Base-by-base conservation (phyloP, 2,797 vertebrate species). In the Cynopterus sphinx region DNA sequence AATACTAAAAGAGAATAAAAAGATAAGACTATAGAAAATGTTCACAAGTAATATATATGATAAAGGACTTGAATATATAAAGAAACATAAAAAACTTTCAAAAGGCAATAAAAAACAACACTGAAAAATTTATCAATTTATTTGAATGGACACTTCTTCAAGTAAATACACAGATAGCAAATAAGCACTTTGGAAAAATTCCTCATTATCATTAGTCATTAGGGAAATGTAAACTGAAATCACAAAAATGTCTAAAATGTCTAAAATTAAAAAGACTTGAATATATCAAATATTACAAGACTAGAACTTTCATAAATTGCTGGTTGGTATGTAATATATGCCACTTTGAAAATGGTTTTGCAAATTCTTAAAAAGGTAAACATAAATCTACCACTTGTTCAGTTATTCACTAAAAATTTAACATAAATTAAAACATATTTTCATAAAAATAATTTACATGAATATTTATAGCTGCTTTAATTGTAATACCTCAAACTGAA, bases 21-120 rank as follows among this genome's bases (percentile, higher is more conserved):
- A 49, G 11, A 79, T 1, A 74, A 16, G 3, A 33, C 31, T 41
- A 59, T 26, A 91, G 9, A 65, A 95, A 65, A 90, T 73, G 13
- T 88, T 49, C 65, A 2, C 9, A 65, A 65, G 74, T 71, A 16
- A 59, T 15, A 11, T 63, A 81, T 81, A 9, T 82, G 13, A 77
- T 46, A 55, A 88, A 68, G 9, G 13, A 53, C 1, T 71, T 86
- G 3, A 71, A 71, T 92, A 2, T 71, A 71, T 89, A 26, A 73
- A 89, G 3, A 82, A 89, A 83, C 36, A 59, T 59, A 77, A 71
- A 85, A 26, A 57, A 53, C 1, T 87, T 90, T 71, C 31, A 77
- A 89, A 75, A 55, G 79, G 33, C 43, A 89, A 63, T 49, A 81
- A 87, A 63, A 87, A 93, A 87, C 74, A 74, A 22, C 26, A n/a